A percentile compares a stretch with the other conserved stretches of the same genome.
Evolutionary conservation across 2,113 vertebrate species (phyloP).

Genomic region (Charina bottae): DNA sequence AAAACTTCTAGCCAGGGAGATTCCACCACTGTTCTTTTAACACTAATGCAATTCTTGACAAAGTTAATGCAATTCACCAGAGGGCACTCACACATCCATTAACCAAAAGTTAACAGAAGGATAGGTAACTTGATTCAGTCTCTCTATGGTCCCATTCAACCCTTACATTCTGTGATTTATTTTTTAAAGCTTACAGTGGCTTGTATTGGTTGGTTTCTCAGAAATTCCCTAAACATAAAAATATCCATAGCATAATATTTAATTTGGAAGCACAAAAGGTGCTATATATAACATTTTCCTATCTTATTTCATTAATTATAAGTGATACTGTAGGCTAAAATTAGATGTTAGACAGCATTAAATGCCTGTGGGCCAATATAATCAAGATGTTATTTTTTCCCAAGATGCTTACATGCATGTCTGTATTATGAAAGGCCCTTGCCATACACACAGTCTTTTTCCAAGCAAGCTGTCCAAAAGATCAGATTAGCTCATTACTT

Average conservation of each 20-base stretch:
- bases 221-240: constrained; percentile 7
- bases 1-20: too few relatives aligned
- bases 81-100: neutral
- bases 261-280: neutral
- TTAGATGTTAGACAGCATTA: neutral
- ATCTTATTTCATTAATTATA: constrained; percentile 3
- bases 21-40: neutral
- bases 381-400: neutral
- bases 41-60: neutral
- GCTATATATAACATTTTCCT: constrained; percentile 27
- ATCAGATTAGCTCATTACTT: neutral
- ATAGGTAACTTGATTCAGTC: neutral
- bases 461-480: neutral
- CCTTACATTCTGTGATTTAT: neutral
- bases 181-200: neutral
- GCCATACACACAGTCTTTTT: neutral
- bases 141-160: neutral
- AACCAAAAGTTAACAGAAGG: neutral
- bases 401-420: neutral
- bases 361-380: too few relatives aligned
- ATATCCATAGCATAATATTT: constrained; percentile 19
- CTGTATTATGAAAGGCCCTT: neutral
- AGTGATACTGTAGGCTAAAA: neutral
- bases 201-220: neutral
- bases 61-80: neutral